These are phyloP conservation scores for Tetragonisca angustula DNA, from an alignment of 2,888 invertebrate species.

Conservation along the genomic window DNA sequence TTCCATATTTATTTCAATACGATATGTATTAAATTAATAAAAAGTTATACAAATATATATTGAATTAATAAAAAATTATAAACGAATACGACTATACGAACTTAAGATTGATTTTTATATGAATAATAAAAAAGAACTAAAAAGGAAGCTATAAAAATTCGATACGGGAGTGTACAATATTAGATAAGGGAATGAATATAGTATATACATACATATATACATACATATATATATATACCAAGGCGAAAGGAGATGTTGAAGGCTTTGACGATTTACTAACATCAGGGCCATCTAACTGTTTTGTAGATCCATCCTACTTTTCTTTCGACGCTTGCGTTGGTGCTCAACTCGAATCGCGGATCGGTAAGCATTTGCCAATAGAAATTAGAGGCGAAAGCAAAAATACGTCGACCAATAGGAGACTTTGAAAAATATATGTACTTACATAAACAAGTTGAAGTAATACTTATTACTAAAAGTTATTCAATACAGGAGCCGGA, in stretches of 20 bases:
- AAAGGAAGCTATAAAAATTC: slow-evolving; percentile 7
- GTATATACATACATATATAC: background rate
- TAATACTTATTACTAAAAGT: no score
- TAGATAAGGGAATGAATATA: slow-evolving; percentile 4
- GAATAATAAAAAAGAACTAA: background rate
- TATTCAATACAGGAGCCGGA: no score
- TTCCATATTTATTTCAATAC: background rate
- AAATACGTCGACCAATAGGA: background rate
- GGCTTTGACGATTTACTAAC: slow-evolving; percentile 63
- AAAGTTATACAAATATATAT: background rate
- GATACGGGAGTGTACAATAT: background rate
- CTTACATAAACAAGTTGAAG: no score
- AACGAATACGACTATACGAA: background rate
- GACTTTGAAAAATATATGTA: background rate
- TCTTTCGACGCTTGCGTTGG: slow-evolving; percentile 51
- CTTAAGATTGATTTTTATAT: background rate
- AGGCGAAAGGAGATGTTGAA: slow-evolving; percentile 56
- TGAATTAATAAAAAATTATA: background rate
- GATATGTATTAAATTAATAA: background rate
- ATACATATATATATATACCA: background rate
- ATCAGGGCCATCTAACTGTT: slow-evolving; percentile 73
- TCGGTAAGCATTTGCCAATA: slow-evolving; percentile 17
- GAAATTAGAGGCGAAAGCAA: background rate
- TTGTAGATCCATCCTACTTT: slow-evolving; percentile 71
- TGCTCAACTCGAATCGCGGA: slow-evolving; percentile 53